A percentile compares a stretch with the other conserved stretches of the same genome.
These are phyloP conservation scores for Scomber scombrus DNA, from an alignment of 2,113 vertebrate species.

Conservation along the genomic window DNA sequence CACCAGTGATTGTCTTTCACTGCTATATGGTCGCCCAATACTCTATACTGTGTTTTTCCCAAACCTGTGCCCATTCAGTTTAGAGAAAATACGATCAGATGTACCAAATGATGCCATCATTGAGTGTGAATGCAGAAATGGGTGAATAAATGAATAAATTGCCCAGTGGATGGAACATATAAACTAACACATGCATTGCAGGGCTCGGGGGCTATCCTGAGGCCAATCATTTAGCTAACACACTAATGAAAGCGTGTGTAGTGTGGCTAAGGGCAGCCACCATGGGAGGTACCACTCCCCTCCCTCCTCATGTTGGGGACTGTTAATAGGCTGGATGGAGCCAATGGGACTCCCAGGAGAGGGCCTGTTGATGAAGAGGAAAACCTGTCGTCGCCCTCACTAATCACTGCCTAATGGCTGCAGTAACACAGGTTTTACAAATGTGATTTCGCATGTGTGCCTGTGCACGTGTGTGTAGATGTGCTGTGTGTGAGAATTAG, in stretches of 20 bases:
- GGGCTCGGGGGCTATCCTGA: conserved; percentile 83
- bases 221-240: conserved; percentile 87
- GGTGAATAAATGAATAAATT: conserved; percentile 83
- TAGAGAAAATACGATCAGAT: conserved; percentile 59
- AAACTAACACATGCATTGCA: conserved; percentile 79
- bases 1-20: conserved; percentile 13
- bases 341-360: conserved; percentile 80
- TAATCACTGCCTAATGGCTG: conserved; percentile 83
- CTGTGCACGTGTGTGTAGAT: not conserved
- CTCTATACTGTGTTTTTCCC: conserved; percentile 30
- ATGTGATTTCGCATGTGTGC: conserved; percentile 49
- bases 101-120: conserved; percentile 62
- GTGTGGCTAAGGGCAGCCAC: conserved; percentile 81
- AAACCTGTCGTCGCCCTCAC: conserved; percentile 79
- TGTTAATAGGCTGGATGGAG: conserved; percentile 83
- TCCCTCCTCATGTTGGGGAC: conserved; percentile 77
- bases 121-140: conserved; percentile 61
- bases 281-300: conserved; percentile 79
- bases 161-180: conserved; percentile 72
- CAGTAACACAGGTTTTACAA: conserved; percentile 76
- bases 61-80: conserved; percentile 41
- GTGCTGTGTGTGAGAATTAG: not conserved
- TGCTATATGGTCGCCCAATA: conserved; percentile 19
- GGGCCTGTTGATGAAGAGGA: conserved; percentile 79
- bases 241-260: conserved; percentile 84